Evolutionary conservation across 2,113 vertebrate species (phyloP).

Genomic region (Chiloscyllium plagiosum): DNA sequence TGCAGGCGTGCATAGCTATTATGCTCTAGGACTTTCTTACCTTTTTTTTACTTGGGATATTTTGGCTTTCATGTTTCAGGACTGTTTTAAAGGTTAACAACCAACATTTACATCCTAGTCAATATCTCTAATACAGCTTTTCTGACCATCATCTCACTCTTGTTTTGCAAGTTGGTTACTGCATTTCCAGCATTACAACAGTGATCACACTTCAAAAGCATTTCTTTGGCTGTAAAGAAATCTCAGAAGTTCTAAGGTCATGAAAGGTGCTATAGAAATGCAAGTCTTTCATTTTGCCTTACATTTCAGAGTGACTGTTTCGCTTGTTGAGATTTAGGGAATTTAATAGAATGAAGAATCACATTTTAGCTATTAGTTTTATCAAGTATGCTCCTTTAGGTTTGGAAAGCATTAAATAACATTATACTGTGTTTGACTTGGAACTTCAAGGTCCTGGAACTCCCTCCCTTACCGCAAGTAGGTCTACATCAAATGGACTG

Average conservation of each 20-base stretch:
- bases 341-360: background rate
- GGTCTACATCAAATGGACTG: too few species aligned
- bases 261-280: background rate
- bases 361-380: background rate
- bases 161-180: background rate
- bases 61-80: background rate
- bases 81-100: background rate
- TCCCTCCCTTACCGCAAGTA: too few species aligned
- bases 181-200: background rate
- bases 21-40: background rate
- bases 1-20: background rate
- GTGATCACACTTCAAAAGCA: background rate
- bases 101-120: background rate
- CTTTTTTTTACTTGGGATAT: background rate
- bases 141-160: background rate
- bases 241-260: background rate
- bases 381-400: background rate
- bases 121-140: background rate
- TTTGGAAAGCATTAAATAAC: background rate
- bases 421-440: background rate
- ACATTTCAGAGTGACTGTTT: background rate
- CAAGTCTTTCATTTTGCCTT: background rate
- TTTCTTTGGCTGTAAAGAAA: background rate
- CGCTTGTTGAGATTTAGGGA: background rate
- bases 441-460: background rate